Percentiles rank a stretch among this genome's conserved stretches.
These are phyloP conservation scores for Tetrapedia diversipes DNA, from an alignment of 2,888 invertebrate genomes.

Conservation along the genomic window DNA sequence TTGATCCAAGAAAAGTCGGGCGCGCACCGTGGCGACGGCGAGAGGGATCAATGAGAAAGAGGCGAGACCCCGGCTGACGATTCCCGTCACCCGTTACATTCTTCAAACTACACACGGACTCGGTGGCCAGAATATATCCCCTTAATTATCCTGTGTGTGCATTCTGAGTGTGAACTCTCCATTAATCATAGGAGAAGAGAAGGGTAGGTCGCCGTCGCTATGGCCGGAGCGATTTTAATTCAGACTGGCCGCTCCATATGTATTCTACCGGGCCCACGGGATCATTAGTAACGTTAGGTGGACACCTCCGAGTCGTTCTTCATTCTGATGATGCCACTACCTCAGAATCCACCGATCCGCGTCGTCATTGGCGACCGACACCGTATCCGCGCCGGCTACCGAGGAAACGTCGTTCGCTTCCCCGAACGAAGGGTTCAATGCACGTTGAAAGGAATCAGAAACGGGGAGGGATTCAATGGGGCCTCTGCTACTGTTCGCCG, in stretches of 20 bases:
- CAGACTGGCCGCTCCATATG: slow-evolving; percentile 82
- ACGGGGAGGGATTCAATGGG: slow-evolving; percentile 48
- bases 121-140: slow-evolving; percentile 82
- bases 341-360: slow-evolving; percentile 72
- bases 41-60: slow-evolving; percentile 42
- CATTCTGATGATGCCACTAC: slow-evolving; percentile 79
- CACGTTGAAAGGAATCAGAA: slow-evolving; percentile 49
- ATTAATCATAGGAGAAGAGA: slow-evolving; percentile 82
- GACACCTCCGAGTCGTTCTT: slow-evolving; percentile 82
- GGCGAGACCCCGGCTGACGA: slow-evolving; percentile 35
- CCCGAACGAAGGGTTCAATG: slow-evolving; percentile 47
- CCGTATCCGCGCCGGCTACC: slow-evolving; percentile 47
- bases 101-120: slow-evolving; percentile 78
- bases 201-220: slow-evolving; percentile 76
- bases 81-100: slow-evolving; percentile 79
- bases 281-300: slow-evolving; percentile 83
- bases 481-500: slow-evolving; percentile 45
- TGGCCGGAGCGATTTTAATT: slow-evolving; percentile 81
- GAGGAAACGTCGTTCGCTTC: slow-evolving; percentile 53
- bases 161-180: slow-evolving; percentile 83
- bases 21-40: no score
- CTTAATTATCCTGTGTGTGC: slow-evolving; percentile 83
- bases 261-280: slow-evolving; percentile 79
- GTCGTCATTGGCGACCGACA: slow-evolving; percentile 70
- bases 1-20: no score